These are phyloP conservation scores for Gracilinanus agilis DNA, from an alignment of 2,113 vertebrate species.

Conservation along the genomic window DNA sequence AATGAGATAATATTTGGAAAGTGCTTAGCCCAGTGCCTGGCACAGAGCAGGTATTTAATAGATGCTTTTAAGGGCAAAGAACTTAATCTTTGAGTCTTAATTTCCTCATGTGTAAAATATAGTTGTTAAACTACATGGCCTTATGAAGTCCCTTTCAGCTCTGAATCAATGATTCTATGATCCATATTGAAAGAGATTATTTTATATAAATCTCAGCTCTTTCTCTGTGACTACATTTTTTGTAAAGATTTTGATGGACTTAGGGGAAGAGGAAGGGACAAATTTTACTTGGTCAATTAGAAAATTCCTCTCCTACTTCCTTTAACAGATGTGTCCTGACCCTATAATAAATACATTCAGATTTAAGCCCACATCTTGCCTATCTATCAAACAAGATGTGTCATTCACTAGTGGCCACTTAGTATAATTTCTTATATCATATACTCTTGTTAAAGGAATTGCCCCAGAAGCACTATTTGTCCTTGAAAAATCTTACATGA, in stretches of 20 bases:
- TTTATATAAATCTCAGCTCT: not conserved
- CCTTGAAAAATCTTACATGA: not conserved
- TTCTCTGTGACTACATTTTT: not conserved
- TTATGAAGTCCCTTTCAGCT: not conserved
- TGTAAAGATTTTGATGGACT: not conserved
- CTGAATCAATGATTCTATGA: not conserved
- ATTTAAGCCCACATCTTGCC: not conserved
- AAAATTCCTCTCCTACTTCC: not conserved
- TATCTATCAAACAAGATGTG: not conserved
- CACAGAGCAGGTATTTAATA: too few species aligned
- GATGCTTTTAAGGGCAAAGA: too few species aligned
- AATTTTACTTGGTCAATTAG: not conserved
- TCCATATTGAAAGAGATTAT: not conserved
- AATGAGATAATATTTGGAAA: too few species aligned
- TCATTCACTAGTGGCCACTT: not conserved
- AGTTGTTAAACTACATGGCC: not conserved
- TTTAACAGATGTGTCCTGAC: not conserved
- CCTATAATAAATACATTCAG: not conserved
- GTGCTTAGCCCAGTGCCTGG: too few species aligned
- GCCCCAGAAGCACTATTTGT: not conserved
- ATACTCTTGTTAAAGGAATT: not conserved
- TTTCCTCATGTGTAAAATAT: not conserved
- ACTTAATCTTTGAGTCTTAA: not conserved
- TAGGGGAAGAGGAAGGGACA: not conserved
- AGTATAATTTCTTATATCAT: not conserved